Evolutionary conservation across 2,113 vertebrate species (phyloP).

Genomic region (Cavia porcellus): DNA sequence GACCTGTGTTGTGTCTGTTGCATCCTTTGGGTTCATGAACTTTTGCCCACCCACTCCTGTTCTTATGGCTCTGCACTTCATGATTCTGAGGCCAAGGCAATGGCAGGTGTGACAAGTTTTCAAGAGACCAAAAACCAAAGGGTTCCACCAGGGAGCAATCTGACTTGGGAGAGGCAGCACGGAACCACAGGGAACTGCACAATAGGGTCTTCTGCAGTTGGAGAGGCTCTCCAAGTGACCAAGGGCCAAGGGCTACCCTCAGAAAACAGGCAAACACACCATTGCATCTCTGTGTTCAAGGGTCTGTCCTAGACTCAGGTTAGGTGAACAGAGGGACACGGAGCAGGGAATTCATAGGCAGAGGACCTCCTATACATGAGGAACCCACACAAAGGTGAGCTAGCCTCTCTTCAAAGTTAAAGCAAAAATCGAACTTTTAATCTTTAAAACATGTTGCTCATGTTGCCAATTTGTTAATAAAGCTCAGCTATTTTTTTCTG

Average conservation of each 20-base stretch:
- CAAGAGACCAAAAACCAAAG: slow-evolving; percentile 77
- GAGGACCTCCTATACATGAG: neutral
- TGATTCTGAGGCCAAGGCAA: slow-evolving; percentile 97
- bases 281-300: too few relatives aligned
- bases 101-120: slow-evolving; percentile 97
- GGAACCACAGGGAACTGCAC: too few relatives aligned
- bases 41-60: slow-evolving; percentile 95
- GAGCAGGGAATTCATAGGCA: neutral
- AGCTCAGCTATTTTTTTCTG: neutral
- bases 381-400: neutral
- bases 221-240: neutral
- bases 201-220: neutral
- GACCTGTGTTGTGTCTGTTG: neutral
- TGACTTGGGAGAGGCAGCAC: neutral
- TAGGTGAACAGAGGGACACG: too few relatives aligned
- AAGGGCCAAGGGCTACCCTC: neutral
- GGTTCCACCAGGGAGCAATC: neutral
- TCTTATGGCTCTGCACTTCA: slow-evolving; percentile 98
- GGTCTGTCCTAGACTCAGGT: neutral
- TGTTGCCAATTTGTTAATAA: neutral
- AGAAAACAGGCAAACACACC: neutral
- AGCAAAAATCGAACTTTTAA: neutral
- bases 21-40: neutral
- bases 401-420: slow-evolving; percentile 23
- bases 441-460: neutral